These are phyloP conservation scores for Xiphophorus birchmanni DNA, from an alignment of 2,797 vertebrate genomes.

Conservation along the genomic window DNA sequence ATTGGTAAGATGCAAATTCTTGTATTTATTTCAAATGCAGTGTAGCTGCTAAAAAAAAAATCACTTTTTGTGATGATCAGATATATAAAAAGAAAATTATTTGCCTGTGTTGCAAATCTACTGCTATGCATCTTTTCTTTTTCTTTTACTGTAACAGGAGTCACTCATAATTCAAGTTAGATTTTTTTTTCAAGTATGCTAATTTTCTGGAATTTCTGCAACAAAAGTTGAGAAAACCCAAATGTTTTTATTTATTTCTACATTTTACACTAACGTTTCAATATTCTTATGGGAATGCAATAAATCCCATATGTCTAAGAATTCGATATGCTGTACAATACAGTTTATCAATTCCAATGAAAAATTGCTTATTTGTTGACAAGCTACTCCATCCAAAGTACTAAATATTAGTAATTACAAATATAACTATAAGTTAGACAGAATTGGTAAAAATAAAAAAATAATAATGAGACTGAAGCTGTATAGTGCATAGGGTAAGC, in stretches of 20 bases:
- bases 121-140: not conserved
- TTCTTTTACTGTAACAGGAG: not conserved
- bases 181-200: not conserved
- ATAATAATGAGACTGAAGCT: not conserved
- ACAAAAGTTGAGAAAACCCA: not conserved
- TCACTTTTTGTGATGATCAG: conserved; percentile 10
- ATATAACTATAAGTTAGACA: too few species aligned
- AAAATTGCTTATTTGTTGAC: not conserved
- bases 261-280: not conserved
- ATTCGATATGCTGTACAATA: not conserved
- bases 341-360: not conserved
- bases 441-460: too few species aligned
- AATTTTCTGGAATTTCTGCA: not conserved
- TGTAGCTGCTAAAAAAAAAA: conserved; percentile 57
- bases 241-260: not conserved
- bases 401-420: too few species aligned
- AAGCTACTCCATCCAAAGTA: too few species aligned
- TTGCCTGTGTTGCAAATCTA: not conserved
- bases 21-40: conserved; percentile 63
- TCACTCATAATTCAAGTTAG: not conserved
- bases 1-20: conserved; percentile 58
- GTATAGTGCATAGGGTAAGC: not conserved
- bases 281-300: not conserved
- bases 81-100: not conserved
- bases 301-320: not conserved